Percentiles rank a stretch among this genome's conserved stretches.
phyloP scores from a whole-genome alignment of 2,888 invertebrate species.

The Agonopterix arenella region DNA sequence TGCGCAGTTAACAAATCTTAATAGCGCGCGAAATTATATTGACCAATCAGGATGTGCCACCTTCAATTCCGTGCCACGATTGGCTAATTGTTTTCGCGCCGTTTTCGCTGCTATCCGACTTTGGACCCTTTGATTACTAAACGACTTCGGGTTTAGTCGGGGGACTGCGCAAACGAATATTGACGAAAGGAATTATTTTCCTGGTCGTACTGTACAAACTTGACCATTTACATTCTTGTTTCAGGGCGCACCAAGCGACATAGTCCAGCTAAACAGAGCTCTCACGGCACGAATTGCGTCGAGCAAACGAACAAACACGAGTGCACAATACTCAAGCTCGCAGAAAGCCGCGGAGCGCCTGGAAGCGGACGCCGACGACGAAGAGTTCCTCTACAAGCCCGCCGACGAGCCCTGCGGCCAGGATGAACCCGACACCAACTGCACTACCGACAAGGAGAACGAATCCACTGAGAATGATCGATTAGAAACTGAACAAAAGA shows the following conservation, averaged over 20 bases:
- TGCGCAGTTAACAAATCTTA: too few relatives aligned
- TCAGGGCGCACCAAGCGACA: slow-evolving; percentile 61
- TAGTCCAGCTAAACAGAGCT: slow-evolving; percentile 51
- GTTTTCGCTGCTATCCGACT: too few relatives aligned
- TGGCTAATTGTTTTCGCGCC: too few relatives aligned
- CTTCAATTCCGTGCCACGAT: too few relatives aligned
- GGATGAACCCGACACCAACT: slow-evolving; percentile 19
- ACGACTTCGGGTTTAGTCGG: too few relatives aligned
- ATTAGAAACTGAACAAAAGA: slow-evolving; percentile 35
- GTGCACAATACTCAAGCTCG: slow-evolving; percentile 36
- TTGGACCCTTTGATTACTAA: too few relatives aligned
- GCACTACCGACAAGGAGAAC: neutral
- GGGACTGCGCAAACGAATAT: too few relatives aligned
- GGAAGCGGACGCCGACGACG: slow-evolving; percentile 44
- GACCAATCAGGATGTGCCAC: too few relatives aligned
- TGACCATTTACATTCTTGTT: slow-evolving; percentile 10
- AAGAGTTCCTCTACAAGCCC: slow-evolving; percentile 38
- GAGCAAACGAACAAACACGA: slow-evolving; percentile 29
- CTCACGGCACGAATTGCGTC: slow-evolving; percentile 47
- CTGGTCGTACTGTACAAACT: too few relatives aligned
- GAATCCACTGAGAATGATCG: slow-evolving; percentile 22
- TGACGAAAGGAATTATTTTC: too few relatives aligned
- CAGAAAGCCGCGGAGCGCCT: slow-evolving; percentile 53
- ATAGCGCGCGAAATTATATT: too few relatives aligned
- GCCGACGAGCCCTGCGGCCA: slow-evolving; percentile 27